Evolutionary conservation across 2,113 vertebrate genomes (phyloP).

Genomic region (Raja brachyura): DNA sequence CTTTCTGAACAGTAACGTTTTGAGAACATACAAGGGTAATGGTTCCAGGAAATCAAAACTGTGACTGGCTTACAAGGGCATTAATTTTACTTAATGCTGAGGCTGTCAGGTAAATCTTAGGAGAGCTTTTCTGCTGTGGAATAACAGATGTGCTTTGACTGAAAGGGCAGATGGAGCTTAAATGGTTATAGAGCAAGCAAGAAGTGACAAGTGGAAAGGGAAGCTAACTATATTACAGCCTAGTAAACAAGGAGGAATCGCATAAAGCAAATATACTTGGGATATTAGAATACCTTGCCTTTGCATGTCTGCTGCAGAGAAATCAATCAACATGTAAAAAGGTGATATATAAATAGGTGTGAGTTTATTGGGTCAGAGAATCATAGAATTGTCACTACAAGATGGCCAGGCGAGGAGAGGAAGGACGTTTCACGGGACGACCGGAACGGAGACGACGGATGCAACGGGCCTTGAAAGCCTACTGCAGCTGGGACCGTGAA

Average conservation of each 20-base stretch:
- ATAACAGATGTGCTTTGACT: slow-evolving; percentile 22
- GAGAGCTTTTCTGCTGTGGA: neutral
- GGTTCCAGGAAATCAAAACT: neutral
- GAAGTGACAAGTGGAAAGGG: neutral
- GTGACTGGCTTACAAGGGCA: neutral
- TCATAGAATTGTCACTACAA: no score
- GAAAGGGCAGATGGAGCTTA: slow-evolving; percentile 29
- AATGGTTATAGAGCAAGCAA: neutral
- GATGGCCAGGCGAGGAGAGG: no score
- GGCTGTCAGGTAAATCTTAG: neutral
- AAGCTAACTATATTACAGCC: neutral
- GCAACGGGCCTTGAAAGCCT: no score
- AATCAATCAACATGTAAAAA: neutral
- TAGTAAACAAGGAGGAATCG: neutral
- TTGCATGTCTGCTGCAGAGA: neutral
- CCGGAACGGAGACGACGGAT: no score
- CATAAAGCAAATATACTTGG: neutral
- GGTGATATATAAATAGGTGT: neutral
- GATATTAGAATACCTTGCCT: neutral
- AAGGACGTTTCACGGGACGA: no score
- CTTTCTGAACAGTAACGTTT: neutral
- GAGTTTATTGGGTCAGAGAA: no score
- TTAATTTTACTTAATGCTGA: slow-evolving; percentile 15
- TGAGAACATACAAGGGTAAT: neutral
- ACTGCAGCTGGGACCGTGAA: no score